A percentile compares a stretch with the other conserved stretches of the same genome.
phyloP scores from a whole-genome alignment of 2,113 vertebrate species.

The Plecotus auritus region DNA sequence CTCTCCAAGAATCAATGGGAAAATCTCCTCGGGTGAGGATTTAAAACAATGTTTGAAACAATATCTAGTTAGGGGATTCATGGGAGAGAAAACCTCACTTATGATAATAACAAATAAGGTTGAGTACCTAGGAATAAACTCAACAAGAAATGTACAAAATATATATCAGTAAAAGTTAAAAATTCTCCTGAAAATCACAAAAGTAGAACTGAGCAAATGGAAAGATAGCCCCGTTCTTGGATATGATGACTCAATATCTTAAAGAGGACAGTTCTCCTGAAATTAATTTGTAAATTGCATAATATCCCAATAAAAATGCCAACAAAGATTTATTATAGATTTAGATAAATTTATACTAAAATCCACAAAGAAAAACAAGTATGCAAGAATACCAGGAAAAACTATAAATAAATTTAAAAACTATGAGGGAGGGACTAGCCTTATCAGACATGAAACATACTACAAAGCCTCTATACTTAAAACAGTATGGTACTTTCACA shows the following conservation, averaged over 20 bases:
- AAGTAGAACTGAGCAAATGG: neutral
- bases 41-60: neutral
- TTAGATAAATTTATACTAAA: constrained; percentile 7
- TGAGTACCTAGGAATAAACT: neutral
- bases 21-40: no score
- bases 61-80: neutral
- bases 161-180: neutral
- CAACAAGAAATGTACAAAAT: neutral
- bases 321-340: neutral
- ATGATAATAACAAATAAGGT: neutral
- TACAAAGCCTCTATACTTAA: neutral
- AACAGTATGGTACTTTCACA: neutral
- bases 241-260: neutral
- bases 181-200: neutral
- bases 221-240: neutral
- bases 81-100: neutral
- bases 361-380: neutral
- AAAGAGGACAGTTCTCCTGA: neutral
- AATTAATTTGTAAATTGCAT: neutral
- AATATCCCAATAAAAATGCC: neutral
- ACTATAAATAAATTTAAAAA: neutral
- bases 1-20: no score
- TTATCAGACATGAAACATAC: neutral
- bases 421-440: neutral
- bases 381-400: neutral